A percentile compares a stretch with the other conserved stretches of the same genome.
These are phyloP conservation scores for Tachina fera DNA, from an alignment of 2,888 invertebrate species.

Conservation along the genomic window DNA sequence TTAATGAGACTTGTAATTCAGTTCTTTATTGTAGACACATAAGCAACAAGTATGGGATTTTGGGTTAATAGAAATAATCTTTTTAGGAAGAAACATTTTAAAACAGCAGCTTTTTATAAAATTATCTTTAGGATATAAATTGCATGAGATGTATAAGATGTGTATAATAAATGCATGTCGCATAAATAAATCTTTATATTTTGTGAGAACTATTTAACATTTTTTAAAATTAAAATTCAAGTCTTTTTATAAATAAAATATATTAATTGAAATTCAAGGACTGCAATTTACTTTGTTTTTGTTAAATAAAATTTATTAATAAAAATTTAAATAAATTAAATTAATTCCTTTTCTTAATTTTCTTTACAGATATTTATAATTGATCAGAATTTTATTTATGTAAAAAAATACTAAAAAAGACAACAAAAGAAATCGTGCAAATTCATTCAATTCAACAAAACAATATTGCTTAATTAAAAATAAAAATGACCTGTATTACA, in stretches of 20 bases:
- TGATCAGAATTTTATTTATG: not conserved
- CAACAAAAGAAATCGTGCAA: not conserved
- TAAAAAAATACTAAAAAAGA: not conserved
- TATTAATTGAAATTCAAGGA: not conserved
- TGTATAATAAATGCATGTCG: no score
- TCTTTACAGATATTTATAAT: constrained; percentile 25
- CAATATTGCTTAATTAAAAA: constrained; percentile 48
- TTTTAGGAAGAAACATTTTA: no score
- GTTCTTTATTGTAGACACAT: no score
- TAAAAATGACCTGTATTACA: constrained; percentile 32
- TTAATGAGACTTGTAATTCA: not conserved
- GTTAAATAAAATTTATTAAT: not conserved
- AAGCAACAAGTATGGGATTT: no score
- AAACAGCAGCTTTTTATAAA: no score
- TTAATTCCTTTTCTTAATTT: not conserved
- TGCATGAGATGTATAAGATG: no score
- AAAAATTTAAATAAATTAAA: constrained; percentile 1
- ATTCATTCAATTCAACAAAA: constrained; percentile 29
- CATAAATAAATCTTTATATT: no score
- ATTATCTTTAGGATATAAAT: no score
- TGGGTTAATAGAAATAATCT: no score
- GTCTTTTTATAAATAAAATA: no score
- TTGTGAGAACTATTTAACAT: not conserved
- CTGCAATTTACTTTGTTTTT: not conserved
- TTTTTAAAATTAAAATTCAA: not conserved